Base-by-base conservation (phyloP, 2,797 vertebrate species). In the Pseudotriccus pelzelni region DNA sequence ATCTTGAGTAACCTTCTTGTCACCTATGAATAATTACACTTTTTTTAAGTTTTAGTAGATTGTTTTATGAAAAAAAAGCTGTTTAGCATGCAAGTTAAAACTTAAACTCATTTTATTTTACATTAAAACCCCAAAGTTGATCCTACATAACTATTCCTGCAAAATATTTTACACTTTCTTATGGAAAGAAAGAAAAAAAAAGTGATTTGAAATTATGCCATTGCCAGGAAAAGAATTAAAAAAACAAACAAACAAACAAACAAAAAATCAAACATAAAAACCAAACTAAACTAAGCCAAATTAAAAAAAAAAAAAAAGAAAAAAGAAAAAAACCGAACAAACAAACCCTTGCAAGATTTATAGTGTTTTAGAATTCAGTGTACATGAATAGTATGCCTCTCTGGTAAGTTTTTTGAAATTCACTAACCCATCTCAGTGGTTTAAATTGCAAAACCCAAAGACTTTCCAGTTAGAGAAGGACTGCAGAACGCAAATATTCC, bases 91-190 rank as follows among this genome's bases (percentile, higher is more conserved):
- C 10, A 55, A 82, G 55, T 75, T 90, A 62, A 83, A 30, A 91
- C 28, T 94, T 94, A 96, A 96, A 95, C 49, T 63, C 18, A 80
- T 72, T 96, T 96, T 84, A 76, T 77, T 95, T 93, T 93, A 21
- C 37, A 80, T 79, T 88, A 64, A 87, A 94, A 69, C 30, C 6
- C 32, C 6, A 22, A 67, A 91, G 17, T 37, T 73, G 28, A 78
- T 87, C 63, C 55, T 94, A 76, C 7, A 44, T 87, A 92, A 30
- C 66, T 97, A 82, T 90, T 94, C 22, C 79, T 76, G 50, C 27
- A 96, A 96, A 96, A 88, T 68, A 76, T 11, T 87, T 96, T 53
- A 92, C 25, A 81, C 6, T 78, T 87, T 43, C 60, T 90, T 78
- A 53, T 64, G 66, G 2, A 66, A 82, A 21, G 12, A 36, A 30